Base-by-base conservation (phyloP, 2,888 invertebrate species). In the Drosophila fungiperda region DNA sequence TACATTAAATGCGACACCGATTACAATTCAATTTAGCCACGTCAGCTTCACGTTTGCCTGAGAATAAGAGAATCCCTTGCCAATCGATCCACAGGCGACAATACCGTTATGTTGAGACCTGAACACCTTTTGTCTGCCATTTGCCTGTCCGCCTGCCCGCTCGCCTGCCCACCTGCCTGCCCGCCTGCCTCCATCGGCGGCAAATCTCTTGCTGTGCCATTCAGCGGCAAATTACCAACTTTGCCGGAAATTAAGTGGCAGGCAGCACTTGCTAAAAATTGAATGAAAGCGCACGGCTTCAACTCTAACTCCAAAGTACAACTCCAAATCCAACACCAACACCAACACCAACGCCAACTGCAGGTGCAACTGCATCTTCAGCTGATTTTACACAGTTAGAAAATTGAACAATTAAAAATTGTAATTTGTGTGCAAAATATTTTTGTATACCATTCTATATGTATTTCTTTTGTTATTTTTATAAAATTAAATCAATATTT, bases 211-310 rank as follows among this genome's bases (percentile, higher is more conserved):
- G 49, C 68, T 42, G 61, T 68, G 68, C 66, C 73, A 58, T 69
- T 66, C 63, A 50, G 54, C 63, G 69, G 87, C 76, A 87, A 83
- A 87, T 84, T 87, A 87, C 83, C 68, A 83, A 87, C 83, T 87
- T 87, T 76, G 72, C 74, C 73, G 87, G 83, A 84, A 84, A 84
- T 84, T 85, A 84, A 84, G 84, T 85, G 83, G 86, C 84, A 87
- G 78, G 63, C 78, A 65, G 70, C 63, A 61, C 73, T 77, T 60
- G 67, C 65, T 72, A 73, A 81, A 80, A 77, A 84, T 74, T 81
- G 68, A 84, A 87, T 84, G 76, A 84, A 64, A 53, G 49, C 53
- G 58, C 53, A 38, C 32, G 23, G 57, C 61, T 75, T 40, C 54
- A 77, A 64, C 77, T 60, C 26, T 3, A 55, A 29, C 38, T 55